These are phyloP conservation scores for Xylota sylvarum DNA, from an alignment of 2,888 invertebrate genomes.

Conservation along the genomic window DNA sequence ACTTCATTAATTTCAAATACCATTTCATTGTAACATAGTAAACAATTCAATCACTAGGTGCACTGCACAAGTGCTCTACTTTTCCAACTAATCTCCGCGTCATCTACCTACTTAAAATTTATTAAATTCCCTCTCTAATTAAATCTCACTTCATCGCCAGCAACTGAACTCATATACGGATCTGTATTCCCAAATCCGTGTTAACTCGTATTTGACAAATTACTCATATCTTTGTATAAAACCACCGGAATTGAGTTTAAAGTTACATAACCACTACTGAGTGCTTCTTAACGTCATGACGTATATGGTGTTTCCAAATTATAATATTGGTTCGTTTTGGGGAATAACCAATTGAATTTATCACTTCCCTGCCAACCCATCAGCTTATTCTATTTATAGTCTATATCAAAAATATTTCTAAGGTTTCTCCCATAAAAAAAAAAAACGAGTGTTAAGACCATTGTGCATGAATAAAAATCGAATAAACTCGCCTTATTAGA, in stretches of 20 bases:
- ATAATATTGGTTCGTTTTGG: slow-evolving; percentile 1
- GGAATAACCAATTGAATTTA: slow-evolving; percentile 26
- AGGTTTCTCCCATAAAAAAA: slow-evolving; percentile 4
- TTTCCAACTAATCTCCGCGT: neutral
- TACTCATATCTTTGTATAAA: neutral
- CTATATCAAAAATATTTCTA: neutral
- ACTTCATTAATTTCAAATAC: too few relatives aligned
- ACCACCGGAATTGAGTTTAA: slow-evolving; percentile 37
- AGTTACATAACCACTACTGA: neutral
- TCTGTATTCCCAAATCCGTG: neutral
- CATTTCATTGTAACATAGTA: too few relatives aligned
- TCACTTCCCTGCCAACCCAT: slow-evolving; percentile 1
- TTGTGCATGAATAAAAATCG: slow-evolving; percentile 31
- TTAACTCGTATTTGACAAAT: neutral
- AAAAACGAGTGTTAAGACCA: neutral
- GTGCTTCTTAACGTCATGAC: neutral
- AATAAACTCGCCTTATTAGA: slow-evolving; percentile 7
- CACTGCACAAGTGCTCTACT: too few relatives aligned
- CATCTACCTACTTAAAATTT: neutral
- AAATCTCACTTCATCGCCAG: neutral
- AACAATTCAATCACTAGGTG: neutral
- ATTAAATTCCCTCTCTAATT: neutral
- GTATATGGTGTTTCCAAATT: slow-evolving; percentile 39
- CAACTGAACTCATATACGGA: neutral
- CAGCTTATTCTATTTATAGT: slow-evolving; percentile 20